Evolutionary conservation across 2,888 invertebrate species (phyloP).

Genomic region (Lasioglossum zephyrum): DNA sequence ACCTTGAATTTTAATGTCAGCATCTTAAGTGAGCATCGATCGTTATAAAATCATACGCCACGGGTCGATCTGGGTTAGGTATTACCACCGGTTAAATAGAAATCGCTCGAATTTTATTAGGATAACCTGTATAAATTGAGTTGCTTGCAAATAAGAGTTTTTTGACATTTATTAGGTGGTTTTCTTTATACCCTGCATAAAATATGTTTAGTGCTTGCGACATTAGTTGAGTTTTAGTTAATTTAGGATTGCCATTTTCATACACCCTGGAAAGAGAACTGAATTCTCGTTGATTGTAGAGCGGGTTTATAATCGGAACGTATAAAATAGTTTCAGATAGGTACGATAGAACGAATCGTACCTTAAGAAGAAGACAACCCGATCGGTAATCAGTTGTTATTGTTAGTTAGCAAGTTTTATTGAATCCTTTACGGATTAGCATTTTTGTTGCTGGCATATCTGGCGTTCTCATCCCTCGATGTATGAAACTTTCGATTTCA

Average conservation of each 20-base stretch:
- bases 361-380: neutral
- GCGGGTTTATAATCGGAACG: neutral
- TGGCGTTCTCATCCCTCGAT: slow-evolving; percentile 28
- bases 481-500: slow-evolving; percentile 72
- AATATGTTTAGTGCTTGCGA: neutral
- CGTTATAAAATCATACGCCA: neutral
- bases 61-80: neutral
- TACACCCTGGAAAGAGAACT: neutral
- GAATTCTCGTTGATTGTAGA: neutral
- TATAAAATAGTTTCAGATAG: neutral
- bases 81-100: neutral
- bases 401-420: neutral
- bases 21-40: neutral
- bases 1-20: neutral
- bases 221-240: neutral
- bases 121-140: neutral
- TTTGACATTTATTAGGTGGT: neutral
- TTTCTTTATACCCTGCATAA: neutral
- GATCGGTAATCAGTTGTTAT: neutral
- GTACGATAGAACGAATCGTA: neutral
- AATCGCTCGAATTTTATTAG: neutral
- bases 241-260: neutral
- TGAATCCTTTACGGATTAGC: neutral
- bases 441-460: neutral
- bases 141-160: neutral